Percentiles rank a stretch among this genome's conserved stretches.
Evolutionary conservation across 2,113 vertebrate genomes (phyloP).

Genomic region (Stegostoma tigrinum): DNA sequence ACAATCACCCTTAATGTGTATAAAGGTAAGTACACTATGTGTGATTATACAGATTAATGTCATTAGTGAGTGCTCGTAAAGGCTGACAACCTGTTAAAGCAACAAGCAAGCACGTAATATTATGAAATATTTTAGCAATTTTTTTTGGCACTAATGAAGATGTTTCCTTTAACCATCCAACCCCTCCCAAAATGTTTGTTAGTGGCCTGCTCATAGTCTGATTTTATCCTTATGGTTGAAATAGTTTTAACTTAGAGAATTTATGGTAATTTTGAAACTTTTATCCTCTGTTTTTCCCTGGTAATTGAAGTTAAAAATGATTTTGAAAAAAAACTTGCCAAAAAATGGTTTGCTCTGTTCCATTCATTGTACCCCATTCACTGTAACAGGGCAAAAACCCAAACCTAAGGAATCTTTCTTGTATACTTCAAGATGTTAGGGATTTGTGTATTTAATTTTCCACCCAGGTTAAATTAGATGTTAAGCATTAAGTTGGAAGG

Average conservation of each 20-base stretch:
- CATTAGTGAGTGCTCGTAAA: slow-evolving; percentile 12
- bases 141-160: background rate
- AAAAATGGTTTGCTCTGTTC: background rate
- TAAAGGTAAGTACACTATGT: slow-evolving; percentile 73
- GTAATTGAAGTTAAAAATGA: background rate
- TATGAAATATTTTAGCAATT: background rate
- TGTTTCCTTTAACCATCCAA: background rate
- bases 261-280: background rate
- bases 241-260: background rate
- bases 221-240: background rate
- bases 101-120: background rate
- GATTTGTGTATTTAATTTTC: background rate
- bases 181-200: background rate
- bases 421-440: background rate
- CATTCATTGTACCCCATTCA: background rate
- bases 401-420: background rate
- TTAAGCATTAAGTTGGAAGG: background rate
- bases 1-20: slow-evolving; percentile 98
- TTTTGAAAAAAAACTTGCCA: background rate
- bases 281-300: background rate
- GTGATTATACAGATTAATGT: background rate
- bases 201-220: background rate
- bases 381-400: background rate
- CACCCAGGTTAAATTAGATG: background rate
- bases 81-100: background rate